Conservation (phyloP, 2,888 invertebrate genomes). For the Meta bourneti region DNA sequence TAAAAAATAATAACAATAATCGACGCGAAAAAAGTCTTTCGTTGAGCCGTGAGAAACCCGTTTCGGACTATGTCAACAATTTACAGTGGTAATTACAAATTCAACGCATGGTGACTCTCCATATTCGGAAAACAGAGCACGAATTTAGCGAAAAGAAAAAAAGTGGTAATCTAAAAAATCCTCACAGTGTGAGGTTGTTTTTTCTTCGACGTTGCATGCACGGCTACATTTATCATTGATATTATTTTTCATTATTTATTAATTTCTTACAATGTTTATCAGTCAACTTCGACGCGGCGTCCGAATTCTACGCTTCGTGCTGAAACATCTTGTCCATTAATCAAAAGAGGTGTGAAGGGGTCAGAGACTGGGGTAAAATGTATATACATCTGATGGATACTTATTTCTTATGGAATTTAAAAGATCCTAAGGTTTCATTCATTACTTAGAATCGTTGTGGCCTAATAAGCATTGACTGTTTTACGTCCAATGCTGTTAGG, state of each 20-base stretch:
- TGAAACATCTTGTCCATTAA: background rate
- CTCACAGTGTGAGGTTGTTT: slow-evolving; percentile 8
- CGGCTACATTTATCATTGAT: slow-evolving; percentile 17
- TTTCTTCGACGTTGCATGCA: background rate
- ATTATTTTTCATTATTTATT: slow-evolving; percentile 14
- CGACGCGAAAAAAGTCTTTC: background rate
- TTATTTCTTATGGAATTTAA: background rate
- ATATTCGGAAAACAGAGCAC: slow-evolving; percentile 34
- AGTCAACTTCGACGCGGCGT: background rate
- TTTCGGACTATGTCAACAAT: slow-evolving; percentile 49
- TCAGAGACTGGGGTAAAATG: background rate
- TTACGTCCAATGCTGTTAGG: too few species aligned
- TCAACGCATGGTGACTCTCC: slow-evolving; percentile 27
- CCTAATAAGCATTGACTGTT: too few species aligned
- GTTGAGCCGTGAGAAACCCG: slow-evolving; percentile 36
- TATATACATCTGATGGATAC: background rate
- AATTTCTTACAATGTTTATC: background rate
- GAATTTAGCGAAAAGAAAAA: slow-evolving; percentile 22
- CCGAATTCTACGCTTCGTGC: background rate
- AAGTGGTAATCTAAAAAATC: slow-evolving; percentile 3
- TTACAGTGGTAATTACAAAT: slow-evolving; percentile 50
- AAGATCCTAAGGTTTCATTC: too few species aligned
- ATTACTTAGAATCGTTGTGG: too few species aligned
- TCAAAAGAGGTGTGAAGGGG: background rate
- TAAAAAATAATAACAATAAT: slow-evolving; percentile 1